phyloP scores from a whole-genome alignment of 2,113 vertebrate species.

The Plotosus lineatus region DNA sequence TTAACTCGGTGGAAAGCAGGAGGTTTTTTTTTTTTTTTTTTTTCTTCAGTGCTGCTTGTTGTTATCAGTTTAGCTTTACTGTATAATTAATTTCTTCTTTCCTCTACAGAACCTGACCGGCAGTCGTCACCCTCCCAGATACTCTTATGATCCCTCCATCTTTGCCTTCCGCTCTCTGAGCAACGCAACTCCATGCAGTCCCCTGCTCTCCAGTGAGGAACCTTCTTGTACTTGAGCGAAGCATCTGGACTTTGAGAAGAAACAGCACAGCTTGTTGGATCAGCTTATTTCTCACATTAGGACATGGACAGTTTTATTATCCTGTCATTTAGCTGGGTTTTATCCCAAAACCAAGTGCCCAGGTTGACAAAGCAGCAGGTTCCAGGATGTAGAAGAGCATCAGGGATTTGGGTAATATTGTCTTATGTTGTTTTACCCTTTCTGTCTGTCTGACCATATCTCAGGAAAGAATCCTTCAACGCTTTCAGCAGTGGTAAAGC shows the following conservation, averaged over 20 bases:
- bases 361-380: conserved; percentile 45
- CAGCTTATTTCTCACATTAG: conserved; percentile 36
- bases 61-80: not conserved
- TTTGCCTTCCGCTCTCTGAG: conserved; percentile 89
- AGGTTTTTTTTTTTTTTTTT: too few species aligned
- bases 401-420: conserved; percentile 15
- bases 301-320: conserved; percentile 34
- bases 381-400: conserved; percentile 43
- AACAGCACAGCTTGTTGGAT: conserved; percentile 32
- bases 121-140: conserved; percentile 75
- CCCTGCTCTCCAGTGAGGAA: conserved; percentile 80
- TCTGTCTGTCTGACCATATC: conserved; percentile 43
- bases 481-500: conserved; percentile 24
- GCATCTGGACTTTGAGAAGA: conserved; percentile 59
- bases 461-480: conserved; percentile 53
- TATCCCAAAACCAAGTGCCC: conserved; percentile 34
- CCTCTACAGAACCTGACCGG: conserved; percentile 74
- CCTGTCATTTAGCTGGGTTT: conserved; percentile 40
- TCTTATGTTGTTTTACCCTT: conserved; percentile 25
- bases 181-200: conserved; percentile 82
- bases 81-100: conserved; percentile 42
- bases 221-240: conserved; percentile 79
- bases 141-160: conserved; percentile 83
- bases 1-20: conserved; percentile 6
- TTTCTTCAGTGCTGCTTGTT: not conserved